phyloP scores from a whole-genome alignment of 2,797 vertebrate species.

The Hirundo rustica region DNA sequence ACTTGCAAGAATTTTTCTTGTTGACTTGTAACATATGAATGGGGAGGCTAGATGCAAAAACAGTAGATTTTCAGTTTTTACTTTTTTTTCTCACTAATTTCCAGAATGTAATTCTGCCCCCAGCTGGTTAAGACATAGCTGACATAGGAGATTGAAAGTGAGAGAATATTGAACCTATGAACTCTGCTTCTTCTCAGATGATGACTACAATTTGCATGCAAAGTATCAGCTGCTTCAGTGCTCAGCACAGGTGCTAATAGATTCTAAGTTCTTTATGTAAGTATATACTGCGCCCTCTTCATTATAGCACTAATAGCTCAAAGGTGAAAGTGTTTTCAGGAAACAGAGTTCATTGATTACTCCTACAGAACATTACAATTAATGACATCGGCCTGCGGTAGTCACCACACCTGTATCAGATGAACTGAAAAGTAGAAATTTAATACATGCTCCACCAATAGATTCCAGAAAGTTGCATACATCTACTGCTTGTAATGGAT shows the following conservation, averaged over 20 bases:
- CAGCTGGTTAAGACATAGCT: conserved; percentile 88
- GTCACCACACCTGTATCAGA: conserved; percentile 20
- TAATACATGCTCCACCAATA: background rate
- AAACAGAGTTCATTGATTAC: conserved; percentile 39
- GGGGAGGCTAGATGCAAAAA: conserved; percentile 42
- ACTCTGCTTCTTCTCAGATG: conserved; percentile 25
- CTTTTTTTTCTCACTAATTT: conserved; percentile 79
- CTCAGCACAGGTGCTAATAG: conserved; percentile 25
- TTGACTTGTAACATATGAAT: conserved; percentile 69
- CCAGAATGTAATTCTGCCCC: conserved; percentile 97
- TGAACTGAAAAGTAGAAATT: background rate
- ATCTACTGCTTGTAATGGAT: background rate
- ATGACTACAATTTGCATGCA: conserved; percentile 36
- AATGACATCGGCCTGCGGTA: conserved; percentile 12
- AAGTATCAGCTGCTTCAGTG: conserved; percentile 4
- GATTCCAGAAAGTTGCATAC: background rate
- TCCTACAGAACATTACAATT: conserved; percentile 31
- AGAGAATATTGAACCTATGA: conserved; percentile 46
- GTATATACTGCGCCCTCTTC: background rate
- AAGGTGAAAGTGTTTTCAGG: conserved; percentile 34
- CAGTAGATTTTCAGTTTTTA: conserved; percentile 61
- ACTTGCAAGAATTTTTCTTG: conserved; percentile 68
- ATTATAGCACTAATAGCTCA: conserved; percentile 1
- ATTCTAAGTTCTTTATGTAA: conserved; percentile 25
- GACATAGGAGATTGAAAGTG: conserved; percentile 66